A percentile compares a stretch with the other conserved stretches of the same genome.
These are phyloP conservation scores for Vandiemenella viatica DNA, from an alignment of 2,888 invertebrate species.

Conservation along the genomic window DNA sequence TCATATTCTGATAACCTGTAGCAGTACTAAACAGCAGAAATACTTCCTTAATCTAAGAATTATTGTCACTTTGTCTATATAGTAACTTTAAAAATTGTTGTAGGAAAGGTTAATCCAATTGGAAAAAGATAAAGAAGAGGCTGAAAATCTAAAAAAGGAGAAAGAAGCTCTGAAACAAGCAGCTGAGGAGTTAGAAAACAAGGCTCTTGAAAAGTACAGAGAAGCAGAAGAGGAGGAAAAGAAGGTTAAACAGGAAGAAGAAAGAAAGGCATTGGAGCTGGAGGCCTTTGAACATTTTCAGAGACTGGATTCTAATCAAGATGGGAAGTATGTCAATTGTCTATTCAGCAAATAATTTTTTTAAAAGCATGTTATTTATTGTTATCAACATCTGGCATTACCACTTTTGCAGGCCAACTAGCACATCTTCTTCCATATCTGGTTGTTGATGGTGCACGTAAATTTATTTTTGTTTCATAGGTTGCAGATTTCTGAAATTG, in stretches of 20 bases:
- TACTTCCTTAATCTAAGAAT: neutral
- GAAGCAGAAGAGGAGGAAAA: constrained; percentile 44
- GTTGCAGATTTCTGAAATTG: constrained; percentile 50
- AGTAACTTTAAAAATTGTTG: neutral
- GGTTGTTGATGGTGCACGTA: no score
- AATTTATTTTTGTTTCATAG: constrained; percentile 24
- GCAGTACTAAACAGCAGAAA: no score
- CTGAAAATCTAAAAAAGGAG: constrained; percentile 63
- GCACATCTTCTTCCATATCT: no score
- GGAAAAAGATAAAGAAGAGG: constrained; percentile 55
- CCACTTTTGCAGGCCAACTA: neutral
- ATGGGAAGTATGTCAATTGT: constrained; percentile 42
- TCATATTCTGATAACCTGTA: no score
- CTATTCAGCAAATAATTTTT: constrained; percentile 1
- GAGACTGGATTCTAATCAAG: constrained; percentile 64
- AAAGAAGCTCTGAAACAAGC: constrained; percentile 55
- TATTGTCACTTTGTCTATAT: neutral
- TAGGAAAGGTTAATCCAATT: constrained; percentile 51
- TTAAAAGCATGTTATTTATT: neutral
- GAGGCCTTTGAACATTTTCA: constrained; percentile 62
- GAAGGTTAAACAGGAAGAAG: constrained; percentile 40
- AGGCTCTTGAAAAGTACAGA: constrained; percentile 61
- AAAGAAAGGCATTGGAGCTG: constrained; percentile 36
- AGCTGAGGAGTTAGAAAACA: constrained; percentile 56
- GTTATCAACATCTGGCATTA: neutral